Evolutionary conservation across 1,140 invertebrate genomes (phyloP), one percentile per base, ranked within the genome.

Genomic region (Hycleus phaleratus): DNA sequence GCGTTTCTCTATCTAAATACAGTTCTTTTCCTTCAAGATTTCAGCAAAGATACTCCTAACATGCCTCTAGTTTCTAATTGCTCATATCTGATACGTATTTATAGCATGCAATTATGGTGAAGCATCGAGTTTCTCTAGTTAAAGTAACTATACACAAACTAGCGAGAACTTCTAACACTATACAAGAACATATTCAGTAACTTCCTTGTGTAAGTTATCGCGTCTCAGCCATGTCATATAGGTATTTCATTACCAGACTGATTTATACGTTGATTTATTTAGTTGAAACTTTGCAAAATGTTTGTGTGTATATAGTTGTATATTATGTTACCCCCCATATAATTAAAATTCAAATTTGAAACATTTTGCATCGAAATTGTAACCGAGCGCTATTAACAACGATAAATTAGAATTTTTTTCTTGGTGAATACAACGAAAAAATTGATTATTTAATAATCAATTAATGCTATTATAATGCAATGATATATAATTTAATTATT

Each of bases 81-180:
- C 64, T 68, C 62, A 65, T 65, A 68, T 68, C 67, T 68, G 67
- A 68, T 68, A 68, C 63, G 67, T 67, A 68, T 68, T 68, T 68
- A 68, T 67, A 63, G 65, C 60, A 44, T 48, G 67, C 67, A 68
- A 68, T 68, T 68, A 68, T 63, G 65, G 63, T 56, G 47, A 32
- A 58, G 65, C 63, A 55, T 68, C 67, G 65, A 68, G 67, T 68
- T 68, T 65, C 67, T 32, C 32, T 39, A 55, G 58, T 46, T 48
- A 38, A 44, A 53, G 56, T 44, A 58, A 61, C 49, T 62, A 32
- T 32, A 59, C 50, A 62, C 18, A 18, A 18, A 18, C 18, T 18
- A 50, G 60, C 60, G 55, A 63, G 59, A 68, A 66, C 57, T 68
- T 68, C 60, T 59, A n/a, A 56, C 57, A 57, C 60, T 58, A 56